Base-by-base conservation (phyloP, 2,888 invertebrate genomes). In the Nipponacmea schrenckii region DNA sequence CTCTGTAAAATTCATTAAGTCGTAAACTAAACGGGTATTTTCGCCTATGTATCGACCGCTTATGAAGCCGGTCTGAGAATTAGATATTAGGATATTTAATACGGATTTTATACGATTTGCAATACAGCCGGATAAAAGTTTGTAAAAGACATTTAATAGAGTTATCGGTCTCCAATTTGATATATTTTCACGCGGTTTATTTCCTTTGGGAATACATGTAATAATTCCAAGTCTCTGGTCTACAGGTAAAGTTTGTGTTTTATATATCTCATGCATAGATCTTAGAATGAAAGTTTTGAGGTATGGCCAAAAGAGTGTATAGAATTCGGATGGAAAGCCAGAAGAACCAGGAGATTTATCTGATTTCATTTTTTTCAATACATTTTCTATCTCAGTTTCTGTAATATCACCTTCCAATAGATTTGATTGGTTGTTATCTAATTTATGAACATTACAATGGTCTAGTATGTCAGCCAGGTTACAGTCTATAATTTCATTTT, bases 211-310 rank as follows among this genome's bases (percentile, higher is more conserved):
- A 7, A 70, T 15, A 48, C 31, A 44, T 26, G 65, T 15, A 24
- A 64, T 64, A n/a, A 70, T 64, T 46, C 70, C 70, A 27, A 63
- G 50, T 64, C 39, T 45, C 50, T 70, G 70, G 12, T 64, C 31
- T 15, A 70, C 46, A 27, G 65, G 48, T 20, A 70, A 50, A 48
- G 45, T 26, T n/a, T 24, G 31, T 64, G 17, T 46, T 12, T 48
- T 12, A 48, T 45, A 65, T 17, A 44, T 45, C 8, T 65, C 39
- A 50, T 64, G 64, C 4, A 48, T 10, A 46, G 66, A 48, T 31
- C 70, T 50, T 27, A 64, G 17, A 10, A 65, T 12, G 65, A 65
- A 50, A 15, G 24, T 15, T 31, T 31, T 46, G 7, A 70, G 15
- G 8, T 70, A n/a, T 7, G 14, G n/a, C 70, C 70, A 65, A 31